Evolutionary conservation across 2,113 vertebrate genomes (phyloP), one percentile per base, ranked within the genome.

Genomic region (Anas platyrhynchos): DNA sequence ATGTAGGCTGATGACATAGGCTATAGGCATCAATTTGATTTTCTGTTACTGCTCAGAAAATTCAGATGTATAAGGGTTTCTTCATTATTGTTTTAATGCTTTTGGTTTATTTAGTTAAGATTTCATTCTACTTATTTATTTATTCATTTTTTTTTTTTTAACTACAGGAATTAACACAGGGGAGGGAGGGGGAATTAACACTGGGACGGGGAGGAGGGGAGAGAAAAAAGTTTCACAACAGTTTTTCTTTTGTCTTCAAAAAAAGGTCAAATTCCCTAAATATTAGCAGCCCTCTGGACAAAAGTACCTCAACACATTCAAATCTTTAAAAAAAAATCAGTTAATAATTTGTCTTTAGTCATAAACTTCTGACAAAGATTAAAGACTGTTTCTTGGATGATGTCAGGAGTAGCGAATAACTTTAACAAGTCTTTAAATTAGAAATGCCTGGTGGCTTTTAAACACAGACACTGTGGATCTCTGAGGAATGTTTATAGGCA

Each of bases 381-480:
- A 87, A 94, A 89, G 52, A 4, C 21, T 74, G 72, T 32, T 62
- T 94, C n/a, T 79, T 86, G 50, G 36, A 71, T 83, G 46, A 75
- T 85, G 36, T 88, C 69, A 93, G 58, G n/a, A 79, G 25, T 62
- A 63, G 44, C 27, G 67, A 91, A 83, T 43, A 88, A 62, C 25
- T 92, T 90, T 93, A 88, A 86, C 36, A 88, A 84, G 59, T 88
- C 73, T 23, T 77, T 93, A 84, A 88, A 52, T 85, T 96, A 83
- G 83, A 88, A 96, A 82, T 43, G 22, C 22, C 44, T 73, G 36
- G 32, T 90, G 43, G 62, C 21, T 94, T 91, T 95, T 91, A 89
- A 95, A 67, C 13, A 84, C 13, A 91, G 75, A 61, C 14, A 22
- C 23, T 72, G 56, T 83, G 43, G 16, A 85, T 89, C 83, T 93